A percentile compares a stretch with the other conserved stretches of the same genome.
phyloP scores from a whole-genome alignment of 2,888 invertebrate genomes.

The Temnothorax unifasciatus region DNA sequence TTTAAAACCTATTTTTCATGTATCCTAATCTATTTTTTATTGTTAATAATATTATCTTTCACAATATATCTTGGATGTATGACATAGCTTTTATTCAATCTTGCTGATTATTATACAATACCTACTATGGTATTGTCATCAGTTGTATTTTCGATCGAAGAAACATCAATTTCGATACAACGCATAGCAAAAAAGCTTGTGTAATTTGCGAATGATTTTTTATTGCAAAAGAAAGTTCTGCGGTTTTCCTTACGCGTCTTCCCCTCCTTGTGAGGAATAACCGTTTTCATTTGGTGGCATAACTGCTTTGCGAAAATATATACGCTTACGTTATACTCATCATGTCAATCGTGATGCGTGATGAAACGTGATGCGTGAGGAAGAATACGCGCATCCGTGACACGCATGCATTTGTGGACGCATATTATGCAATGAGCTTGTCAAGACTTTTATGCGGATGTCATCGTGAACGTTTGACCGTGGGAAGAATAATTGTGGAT shows the following conservation, averaged over 20 bases:
- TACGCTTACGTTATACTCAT: conserved; percentile 40
- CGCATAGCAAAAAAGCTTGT: neutral
- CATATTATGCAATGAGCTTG: conserved; percentile 48
- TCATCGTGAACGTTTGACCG: conserved; percentile 41
- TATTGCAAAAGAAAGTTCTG: conserved; percentile 1
- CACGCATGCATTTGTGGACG: conserved; percentile 39
- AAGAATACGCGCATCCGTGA: conserved; percentile 30
- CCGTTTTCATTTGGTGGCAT: conserved; percentile 16
- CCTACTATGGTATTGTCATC: neutral
- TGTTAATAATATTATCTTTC: neutral
- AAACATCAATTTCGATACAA: neutral
- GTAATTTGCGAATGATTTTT: conserved; percentile 20
- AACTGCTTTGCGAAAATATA: conserved; percentile 38
- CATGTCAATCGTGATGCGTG: conserved; percentile 39
- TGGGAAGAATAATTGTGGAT: conserved; percentile 53
- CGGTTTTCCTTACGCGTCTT: neutral
- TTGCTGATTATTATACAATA: neutral
- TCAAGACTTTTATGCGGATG: conserved; percentile 29
- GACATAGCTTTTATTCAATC: neutral
- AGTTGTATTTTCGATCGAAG: neutral
- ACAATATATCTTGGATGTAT: neutral
- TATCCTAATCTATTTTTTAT: no score
- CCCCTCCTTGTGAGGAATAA: neutral
- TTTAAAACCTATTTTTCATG: neutral
- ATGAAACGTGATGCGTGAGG: conserved; percentile 43